Conservation (phyloP, 2,113 vertebrate species). For the Rhinopomastus cyanomelas region DNA sequence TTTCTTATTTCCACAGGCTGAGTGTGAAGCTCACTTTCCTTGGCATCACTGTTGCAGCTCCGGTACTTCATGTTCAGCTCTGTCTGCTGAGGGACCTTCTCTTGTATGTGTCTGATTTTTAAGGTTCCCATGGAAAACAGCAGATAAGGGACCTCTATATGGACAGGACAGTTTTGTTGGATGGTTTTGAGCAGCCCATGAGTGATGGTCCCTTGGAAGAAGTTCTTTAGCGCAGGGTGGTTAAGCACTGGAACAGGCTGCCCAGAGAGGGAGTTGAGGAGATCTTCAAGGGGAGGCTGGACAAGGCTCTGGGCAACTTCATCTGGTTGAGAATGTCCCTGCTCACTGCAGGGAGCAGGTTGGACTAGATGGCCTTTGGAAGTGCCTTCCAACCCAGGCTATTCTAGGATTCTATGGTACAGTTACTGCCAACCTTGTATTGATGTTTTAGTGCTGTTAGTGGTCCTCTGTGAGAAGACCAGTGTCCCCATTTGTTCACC, state of each 20-base stretch:
- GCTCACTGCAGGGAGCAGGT: too few species aligned
- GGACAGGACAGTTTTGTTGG: fast-evolving
- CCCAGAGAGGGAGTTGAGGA: too few species aligned
- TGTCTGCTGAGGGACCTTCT: not conserved
- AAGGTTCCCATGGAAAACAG: not conserved
- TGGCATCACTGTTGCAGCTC: fast-evolving
- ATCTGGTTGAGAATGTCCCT: too few species aligned
- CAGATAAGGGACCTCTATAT: not conserved
- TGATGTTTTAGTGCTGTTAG: not conserved
- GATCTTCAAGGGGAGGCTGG: too few species aligned
- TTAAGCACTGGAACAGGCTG: too few species aligned
- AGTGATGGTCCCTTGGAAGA: not conserved
- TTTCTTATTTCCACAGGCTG: not conserved
- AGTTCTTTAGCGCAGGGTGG: too few species aligned
- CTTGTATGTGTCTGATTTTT: fast-evolving
- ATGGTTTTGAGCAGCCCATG: not conserved
- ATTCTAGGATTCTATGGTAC: too few species aligned
- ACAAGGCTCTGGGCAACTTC: too few species aligned
- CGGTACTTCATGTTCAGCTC: fast-evolving
- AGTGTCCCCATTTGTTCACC: fast-evolving
- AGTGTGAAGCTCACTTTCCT: not conserved
- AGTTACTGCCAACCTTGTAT: not conserved
- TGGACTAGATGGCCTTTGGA: too few species aligned
- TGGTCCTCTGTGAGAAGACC: not conserved
- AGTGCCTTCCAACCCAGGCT: too few species aligned